Percentiles rank a stretch among this genome's conserved stretches.
phyloP scores from a whole-genome alignment of 2,888 invertebrate genomes.

The Melanophora roralis region DNA sequence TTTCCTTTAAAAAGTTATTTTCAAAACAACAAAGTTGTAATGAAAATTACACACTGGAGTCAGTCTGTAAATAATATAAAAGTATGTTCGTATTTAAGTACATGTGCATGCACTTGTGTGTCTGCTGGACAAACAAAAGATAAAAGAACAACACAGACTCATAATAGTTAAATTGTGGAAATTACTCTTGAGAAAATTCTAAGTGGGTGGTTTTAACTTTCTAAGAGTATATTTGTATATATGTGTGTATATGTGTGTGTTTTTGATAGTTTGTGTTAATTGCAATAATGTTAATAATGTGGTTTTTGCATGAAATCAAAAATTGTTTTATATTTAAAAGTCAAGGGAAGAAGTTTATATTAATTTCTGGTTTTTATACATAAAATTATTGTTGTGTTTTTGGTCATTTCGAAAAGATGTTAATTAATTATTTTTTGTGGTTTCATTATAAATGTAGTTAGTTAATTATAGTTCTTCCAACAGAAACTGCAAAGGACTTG shows the following conservation, averaged over 20 bases:
- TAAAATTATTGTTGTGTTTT: neutral
- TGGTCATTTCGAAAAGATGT: neutral
- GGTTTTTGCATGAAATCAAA: neutral
- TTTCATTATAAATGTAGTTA: neutral
- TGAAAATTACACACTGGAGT: neutral
- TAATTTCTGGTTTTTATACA: neutral
- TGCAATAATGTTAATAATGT: slow-evolving; percentile 40
- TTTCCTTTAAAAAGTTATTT: neutral
- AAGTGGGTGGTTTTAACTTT: slow-evolving; percentile 21
- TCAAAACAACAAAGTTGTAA: neutral
- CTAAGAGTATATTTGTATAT: neutral
- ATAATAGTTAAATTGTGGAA: slow-evolving; percentile 16
- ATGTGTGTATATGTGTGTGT: neutral
- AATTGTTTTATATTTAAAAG: neutral
- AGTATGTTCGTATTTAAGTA: no score
- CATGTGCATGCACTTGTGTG: no score
- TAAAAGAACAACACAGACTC: slow-evolving; percentile 16
- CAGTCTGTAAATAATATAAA: neutral
- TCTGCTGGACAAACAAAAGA: neutral
- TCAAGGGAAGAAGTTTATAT: neutral
- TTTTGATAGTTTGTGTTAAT: slow-evolving; percentile 22
- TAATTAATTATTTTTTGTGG: neutral
- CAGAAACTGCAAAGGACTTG: no score
- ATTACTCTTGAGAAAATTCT: slow-evolving; percentile 14
- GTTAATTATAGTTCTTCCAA: neutral